Conservation (phyloP, 2,888 invertebrate genomes). For the Rhabditoides inermis region DNA sequence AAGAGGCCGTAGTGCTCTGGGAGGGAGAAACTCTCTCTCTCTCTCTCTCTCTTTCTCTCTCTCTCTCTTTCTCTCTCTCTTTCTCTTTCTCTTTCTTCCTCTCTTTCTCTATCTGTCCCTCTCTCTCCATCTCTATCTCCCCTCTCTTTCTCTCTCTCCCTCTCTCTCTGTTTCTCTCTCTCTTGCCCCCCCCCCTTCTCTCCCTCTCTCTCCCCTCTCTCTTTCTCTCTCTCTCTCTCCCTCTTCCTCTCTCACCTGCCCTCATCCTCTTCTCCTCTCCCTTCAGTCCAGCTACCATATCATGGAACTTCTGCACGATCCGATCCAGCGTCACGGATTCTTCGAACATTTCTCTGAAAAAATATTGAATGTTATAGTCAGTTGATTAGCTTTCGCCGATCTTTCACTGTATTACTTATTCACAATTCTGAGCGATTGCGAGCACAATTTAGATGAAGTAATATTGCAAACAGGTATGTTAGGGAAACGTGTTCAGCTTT, state of each 20-base stretch:
- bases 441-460: too few relatives aligned
- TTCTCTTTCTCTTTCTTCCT: too few relatives aligned
- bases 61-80: too few relatives aligned
- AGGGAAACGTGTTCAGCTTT: too few relatives aligned
- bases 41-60: neutral
- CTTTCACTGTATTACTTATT: too few relatives aligned
- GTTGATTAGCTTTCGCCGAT: too few relatives aligned
- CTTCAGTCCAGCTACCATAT: constrained; percentile 22
- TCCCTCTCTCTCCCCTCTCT: constrained; percentile 14
- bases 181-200: constrained; percentile 21
- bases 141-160: constrained; percentile 17
- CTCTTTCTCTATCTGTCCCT: too few relatives aligned
- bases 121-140: too few relatives aligned
- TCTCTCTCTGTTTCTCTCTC: constrained; percentile 21
- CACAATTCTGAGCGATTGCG: too few relatives aligned
- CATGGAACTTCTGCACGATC: constrained; percentile 23
- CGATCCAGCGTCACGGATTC: constrained; percentile 27
- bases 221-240: constrained; percentile 22
- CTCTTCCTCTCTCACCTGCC: constrained; percentile 15
- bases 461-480: too few relatives aligned
- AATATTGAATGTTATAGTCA: too few relatives aligned
- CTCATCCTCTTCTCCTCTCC: constrained; percentile 21
- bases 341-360: constrained; percentile 16
- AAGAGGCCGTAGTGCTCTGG: constrained; percentile 33
- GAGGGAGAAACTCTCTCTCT: neutral